Evolutionary conservation across 2,888 invertebrate species (phyloP).

Genomic region (Polydrusus cervinus): DNA sequence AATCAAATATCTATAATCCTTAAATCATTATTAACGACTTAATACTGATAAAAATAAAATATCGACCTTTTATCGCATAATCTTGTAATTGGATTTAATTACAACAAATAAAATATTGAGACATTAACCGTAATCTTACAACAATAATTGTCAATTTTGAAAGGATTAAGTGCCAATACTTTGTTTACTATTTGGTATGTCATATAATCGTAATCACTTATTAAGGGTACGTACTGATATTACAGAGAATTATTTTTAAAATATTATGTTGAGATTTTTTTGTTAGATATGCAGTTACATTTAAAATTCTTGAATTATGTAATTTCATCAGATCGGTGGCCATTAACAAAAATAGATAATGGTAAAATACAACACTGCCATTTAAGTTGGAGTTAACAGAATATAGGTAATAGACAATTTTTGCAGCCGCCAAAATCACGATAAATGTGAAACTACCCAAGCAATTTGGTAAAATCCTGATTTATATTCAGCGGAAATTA

Average conservation of each 20-base stretch:
- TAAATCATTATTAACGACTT: slow-evolving; percentile 54
- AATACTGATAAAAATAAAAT: slow-evolving; percentile 53
- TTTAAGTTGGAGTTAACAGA: too few species aligned
- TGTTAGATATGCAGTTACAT: not conserved
- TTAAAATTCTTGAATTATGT: too few species aligned
- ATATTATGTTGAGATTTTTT: not conserved
- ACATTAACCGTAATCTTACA: slow-evolving; percentile 49
- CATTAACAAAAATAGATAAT: too few species aligned
- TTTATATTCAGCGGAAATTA: too few species aligned
- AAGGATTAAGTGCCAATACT: slow-evolving; percentile 35
- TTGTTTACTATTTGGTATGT: slow-evolving; percentile 34
- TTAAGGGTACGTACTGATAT: not conserved
- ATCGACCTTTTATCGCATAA: slow-evolving; percentile 51
- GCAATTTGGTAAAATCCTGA: too few species aligned
- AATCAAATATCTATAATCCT: slow-evolving; percentile 56
- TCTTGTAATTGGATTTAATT: slow-evolving; percentile 56
- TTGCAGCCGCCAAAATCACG: too few species aligned
- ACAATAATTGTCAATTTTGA: slow-evolving; percentile 51
- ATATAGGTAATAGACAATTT: too few species aligned
- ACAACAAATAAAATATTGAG: slow-evolving; percentile 53
- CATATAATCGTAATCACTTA: not conserved
- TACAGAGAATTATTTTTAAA: not conserved
- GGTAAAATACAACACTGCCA: too few species aligned
- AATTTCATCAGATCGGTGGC: too few species aligned
- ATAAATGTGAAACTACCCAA: too few species aligned